phyloP scores from a whole-genome alignment of 2,797 vertebrate species.

The Alauda arvensis region DNA sequence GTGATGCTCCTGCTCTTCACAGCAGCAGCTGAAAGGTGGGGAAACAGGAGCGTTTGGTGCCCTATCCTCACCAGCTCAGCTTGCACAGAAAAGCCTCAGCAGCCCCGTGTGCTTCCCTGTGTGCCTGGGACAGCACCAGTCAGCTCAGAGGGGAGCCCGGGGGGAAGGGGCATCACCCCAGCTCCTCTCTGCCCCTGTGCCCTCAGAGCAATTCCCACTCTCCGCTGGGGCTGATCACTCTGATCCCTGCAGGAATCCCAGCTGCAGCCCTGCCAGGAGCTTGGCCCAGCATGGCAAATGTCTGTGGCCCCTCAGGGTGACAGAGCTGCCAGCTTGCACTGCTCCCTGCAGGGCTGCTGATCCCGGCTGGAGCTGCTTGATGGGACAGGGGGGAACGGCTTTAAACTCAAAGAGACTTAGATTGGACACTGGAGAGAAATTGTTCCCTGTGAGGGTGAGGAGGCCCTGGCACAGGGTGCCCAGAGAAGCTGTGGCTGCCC shows the following conservation, averaged over 20 bases:
- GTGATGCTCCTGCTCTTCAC: background rate
- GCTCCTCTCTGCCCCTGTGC: background rate
- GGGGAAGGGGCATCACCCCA: background rate
- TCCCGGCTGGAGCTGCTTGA: background rate
- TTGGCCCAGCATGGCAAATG: accelerated
- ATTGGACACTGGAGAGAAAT: background rate
- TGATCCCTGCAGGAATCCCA: background rate
- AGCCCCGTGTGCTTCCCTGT: background rate
- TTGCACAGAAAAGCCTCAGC: background rate
- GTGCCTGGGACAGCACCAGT: background rate
- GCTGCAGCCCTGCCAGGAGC: background rate
- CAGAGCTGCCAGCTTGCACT: accelerated
- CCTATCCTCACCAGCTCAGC: background rate
- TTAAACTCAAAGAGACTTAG: background rate
- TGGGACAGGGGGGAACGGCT: background rate
- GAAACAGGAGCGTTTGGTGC: background rate
- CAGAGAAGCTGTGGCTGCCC: background rate
- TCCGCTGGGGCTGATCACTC: accelerated
- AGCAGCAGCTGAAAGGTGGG: background rate
- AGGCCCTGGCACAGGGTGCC: background rate
- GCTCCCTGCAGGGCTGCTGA: accelerated
- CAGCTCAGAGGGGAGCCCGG: background rate
- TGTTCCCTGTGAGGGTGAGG: accelerated
- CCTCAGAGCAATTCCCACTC: accelerated
- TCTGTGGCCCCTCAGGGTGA: accelerated